Evolutionary conservation across 2,113 vertebrate genomes (phyloP).

Genomic region (Nestor notabilis): DNA sequence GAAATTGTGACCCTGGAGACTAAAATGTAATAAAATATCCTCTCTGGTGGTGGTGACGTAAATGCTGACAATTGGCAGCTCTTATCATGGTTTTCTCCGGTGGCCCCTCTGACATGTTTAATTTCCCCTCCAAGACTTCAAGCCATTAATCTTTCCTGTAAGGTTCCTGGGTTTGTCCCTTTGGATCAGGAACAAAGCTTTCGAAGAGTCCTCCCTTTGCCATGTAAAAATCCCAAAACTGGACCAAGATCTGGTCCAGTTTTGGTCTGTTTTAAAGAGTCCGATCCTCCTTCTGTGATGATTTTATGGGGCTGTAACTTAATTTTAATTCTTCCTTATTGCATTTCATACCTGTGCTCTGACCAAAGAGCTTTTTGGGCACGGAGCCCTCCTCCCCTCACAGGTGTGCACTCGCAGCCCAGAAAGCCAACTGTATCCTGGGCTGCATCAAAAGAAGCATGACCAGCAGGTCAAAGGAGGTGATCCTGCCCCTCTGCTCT

Average conservation of each 20-base stretch:
- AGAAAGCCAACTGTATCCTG: neutral
- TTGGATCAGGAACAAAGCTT: neutral
- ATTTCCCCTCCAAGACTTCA: constrained; percentile 12
- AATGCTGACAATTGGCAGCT: constrained; percentile 15
- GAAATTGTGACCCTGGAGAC: constrained; percentile 4
- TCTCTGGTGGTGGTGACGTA: constrained; percentile 15
- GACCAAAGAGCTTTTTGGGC: neutral
- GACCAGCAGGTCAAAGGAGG: neutral
- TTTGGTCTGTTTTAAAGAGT: neutral
- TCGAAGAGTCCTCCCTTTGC: neutral
- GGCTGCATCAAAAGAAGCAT: neutral
- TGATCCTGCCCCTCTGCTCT: neutral
- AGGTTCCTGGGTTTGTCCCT: neutral
- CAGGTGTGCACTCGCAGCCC: neutral
- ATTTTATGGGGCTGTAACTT: neutral
- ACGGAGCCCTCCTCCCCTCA: rapidly evolving
- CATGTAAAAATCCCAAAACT: neutral
- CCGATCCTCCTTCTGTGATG: neutral
- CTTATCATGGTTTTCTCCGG: constrained; percentile 6
- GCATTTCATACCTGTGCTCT: neutral
- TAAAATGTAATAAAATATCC: neutral
- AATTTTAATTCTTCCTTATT: neutral
- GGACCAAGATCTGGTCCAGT: neutral
- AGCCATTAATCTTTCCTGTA: constrained; percentile 20
- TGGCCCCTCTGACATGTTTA: neutral